phyloP scores from a whole-genome alignment of 2,888 invertebrate genomes.

The Amphimallon solstitiale region DNA sequence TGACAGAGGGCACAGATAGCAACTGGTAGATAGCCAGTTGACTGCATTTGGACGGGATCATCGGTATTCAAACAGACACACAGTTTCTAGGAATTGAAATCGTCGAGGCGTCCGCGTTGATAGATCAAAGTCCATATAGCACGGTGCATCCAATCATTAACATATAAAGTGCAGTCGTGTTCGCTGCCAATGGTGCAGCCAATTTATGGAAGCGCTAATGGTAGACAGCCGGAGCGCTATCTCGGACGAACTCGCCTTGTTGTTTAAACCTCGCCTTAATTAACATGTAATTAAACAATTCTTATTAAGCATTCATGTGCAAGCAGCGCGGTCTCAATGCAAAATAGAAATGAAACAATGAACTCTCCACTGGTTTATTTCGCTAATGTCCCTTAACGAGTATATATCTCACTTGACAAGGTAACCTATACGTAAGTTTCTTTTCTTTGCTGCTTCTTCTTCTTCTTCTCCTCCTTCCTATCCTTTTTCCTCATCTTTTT shows the following conservation, averaged over 20 bases:
- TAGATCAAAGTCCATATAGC: slow-evolving; percentile 52
- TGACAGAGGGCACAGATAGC: too few species aligned
- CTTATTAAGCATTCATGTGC: slow-evolving; percentile 47
- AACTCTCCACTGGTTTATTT: slow-evolving; percentile 8
- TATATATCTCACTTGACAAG: slow-evolving; percentile 13
- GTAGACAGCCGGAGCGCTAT: slow-evolving; percentile 44
- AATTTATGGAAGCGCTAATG: slow-evolving; percentile 53
- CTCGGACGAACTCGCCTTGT: slow-evolving; percentile 39
- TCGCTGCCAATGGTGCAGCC: slow-evolving; percentile 44
- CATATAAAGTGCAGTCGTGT: slow-evolving; percentile 57
- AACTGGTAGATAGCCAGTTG: background rate
- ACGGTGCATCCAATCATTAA: slow-evolving; percentile 54
- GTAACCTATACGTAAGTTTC: background rate
- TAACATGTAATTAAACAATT: slow-evolving; percentile 57
- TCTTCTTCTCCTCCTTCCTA: background rate
- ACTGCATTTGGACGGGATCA: background rate
- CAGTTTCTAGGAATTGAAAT: background rate
- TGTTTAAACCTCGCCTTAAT: slow-evolving; percentile 51
- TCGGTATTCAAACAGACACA: background rate
- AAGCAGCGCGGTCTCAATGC: slow-evolving; percentile 5
- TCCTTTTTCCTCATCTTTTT: slow-evolving; percentile 4
- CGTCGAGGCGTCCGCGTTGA: slow-evolving; percentile 36
- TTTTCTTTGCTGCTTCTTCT: slow-evolving; percentile 3
- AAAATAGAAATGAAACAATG: slow-evolving; percentile 3
- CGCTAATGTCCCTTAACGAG: slow-evolving; percentile 13